Conservation (phyloP, 2,113 vertebrate species). For the Salvelinus alpinus region DNA sequence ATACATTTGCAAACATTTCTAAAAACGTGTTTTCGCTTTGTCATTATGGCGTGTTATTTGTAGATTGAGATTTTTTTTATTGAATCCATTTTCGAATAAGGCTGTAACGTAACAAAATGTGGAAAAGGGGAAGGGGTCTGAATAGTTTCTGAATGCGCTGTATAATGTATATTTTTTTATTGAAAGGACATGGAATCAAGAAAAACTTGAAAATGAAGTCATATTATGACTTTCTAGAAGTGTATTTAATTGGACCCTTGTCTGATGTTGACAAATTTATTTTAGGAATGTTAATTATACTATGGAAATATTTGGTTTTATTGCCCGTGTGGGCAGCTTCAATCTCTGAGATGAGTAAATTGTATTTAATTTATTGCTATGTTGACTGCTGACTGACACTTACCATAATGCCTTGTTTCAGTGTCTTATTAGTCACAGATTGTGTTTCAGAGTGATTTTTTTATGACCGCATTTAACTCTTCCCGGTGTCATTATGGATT, state of each 20-base stretch:
- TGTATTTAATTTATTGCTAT: neutral
- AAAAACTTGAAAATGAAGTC: neutral
- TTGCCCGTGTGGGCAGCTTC: neutral
- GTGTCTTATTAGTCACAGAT: conserved; percentile 20
- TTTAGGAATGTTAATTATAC: conserved; percentile 5
- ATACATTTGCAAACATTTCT: too few species aligned
- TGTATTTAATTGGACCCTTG: neutral
- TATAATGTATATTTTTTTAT: neutral
- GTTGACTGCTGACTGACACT: conserved; percentile 23
- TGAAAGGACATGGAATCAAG: neutral
- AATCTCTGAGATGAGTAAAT: neutral
- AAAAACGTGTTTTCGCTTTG: too few species aligned
- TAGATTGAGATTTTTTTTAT: too few species aligned
- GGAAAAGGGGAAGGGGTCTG: too few species aligned
- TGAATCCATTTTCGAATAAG: too few species aligned
- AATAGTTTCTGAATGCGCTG: too few species aligned
- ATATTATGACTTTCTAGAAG: neutral
- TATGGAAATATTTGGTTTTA: neutral
- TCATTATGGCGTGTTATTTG: too few species aligned
- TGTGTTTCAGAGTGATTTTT: conserved; percentile 8
- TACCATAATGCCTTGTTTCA: conserved; percentile 32
- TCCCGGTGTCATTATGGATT: neutral
- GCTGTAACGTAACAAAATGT: too few species aligned
- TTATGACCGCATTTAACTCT: conserved; percentile 15
- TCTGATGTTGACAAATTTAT: neutral